A percentile compares a stretch with the other conserved stretches of the same genome.
Evolutionary conservation across 2,797 vertebrate species (phyloP).

Genomic region (Melanogrammus aeglefinus): DNA sequence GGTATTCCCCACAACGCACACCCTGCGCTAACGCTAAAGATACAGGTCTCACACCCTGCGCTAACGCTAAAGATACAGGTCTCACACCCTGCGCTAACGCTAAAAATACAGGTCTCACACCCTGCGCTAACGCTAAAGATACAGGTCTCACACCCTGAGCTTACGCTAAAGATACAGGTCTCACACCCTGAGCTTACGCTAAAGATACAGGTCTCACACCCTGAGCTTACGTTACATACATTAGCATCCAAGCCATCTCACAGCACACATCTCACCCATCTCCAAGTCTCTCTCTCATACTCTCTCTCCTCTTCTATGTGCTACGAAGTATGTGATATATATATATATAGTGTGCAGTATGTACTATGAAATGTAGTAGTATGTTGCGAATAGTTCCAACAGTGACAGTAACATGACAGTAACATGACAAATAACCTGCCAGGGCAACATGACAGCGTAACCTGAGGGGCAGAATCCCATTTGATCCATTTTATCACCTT

Average conservation of each 20-base stretch:
- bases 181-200: too few relatives aligned
- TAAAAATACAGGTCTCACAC: neutral
- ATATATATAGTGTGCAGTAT: neutral
- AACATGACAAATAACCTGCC: neutral
- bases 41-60: neutral
- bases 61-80: neutral
- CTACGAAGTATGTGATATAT: neutral
- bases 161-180: too few relatives aligned
- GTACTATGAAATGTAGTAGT: neutral
- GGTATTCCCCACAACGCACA: neutral
- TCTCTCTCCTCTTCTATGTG: conserved; percentile 49
- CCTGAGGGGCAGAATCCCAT: too few relatives aligned
- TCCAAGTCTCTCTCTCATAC: conserved; percentile 34
- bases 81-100: neutral
- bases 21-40: neutral
- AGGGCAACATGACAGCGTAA: neutral
- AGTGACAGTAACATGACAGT: neutral
- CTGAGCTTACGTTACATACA: neutral
- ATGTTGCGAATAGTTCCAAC: neutral
- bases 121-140: neutral
- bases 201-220: too few relatives aligned
- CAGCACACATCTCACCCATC: neutral
- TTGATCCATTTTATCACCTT: too few relatives aligned
- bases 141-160: neutral
- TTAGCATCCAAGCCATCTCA: neutral